Evolutionary conservation across 1,140 invertebrate genomes (phyloP).

Genomic region (Phocides pigmalion): DNA sequence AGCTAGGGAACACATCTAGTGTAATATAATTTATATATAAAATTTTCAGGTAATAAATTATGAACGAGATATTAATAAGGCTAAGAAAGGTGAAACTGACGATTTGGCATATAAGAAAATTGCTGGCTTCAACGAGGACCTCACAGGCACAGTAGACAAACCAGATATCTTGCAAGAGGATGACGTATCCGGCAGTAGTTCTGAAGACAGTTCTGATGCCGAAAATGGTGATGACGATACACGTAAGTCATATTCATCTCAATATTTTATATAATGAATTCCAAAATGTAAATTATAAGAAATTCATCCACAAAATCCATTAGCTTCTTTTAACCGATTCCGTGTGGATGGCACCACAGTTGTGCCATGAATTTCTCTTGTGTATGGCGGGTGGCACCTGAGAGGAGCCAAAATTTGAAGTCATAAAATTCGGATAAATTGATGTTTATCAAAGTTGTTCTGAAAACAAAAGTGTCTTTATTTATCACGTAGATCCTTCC

Average conservation of each 20-base stretch:
- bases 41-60: slow-evolving; percentile 90
- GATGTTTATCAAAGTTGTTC: too few species aligned
- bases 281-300: too few species aligned
- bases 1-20: neutral
- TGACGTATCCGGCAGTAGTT: slow-evolving; percentile 74
- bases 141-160: slow-evolving; percentile 88
- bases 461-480: too few species aligned
- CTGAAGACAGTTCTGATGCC: slow-evolving; percentile 76
- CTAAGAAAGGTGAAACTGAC: slow-evolving; percentile 89
- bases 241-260: slow-evolving; percentile 21
- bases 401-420: too few species aligned
- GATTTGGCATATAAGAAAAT: slow-evolving; percentile 93
- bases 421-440: too few species aligned
- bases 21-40: neutral
- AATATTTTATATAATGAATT: neutral
- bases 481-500: too few species aligned
- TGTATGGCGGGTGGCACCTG: too few species aligned
- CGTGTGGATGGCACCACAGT: too few species aligned
- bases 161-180: slow-evolving; percentile 84
- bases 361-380: too few species aligned
- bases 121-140: slow-evolving; percentile 91
- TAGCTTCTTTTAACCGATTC: slow-evolving; percentile 14
- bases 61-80: slow-evolving; percentile 94
- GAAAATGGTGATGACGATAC: slow-evolving; percentile 51
- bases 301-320: too few species aligned